Conservation (phyloP, 2,797 vertebrate species). For the Microcaecilia unicolor region DNA sequence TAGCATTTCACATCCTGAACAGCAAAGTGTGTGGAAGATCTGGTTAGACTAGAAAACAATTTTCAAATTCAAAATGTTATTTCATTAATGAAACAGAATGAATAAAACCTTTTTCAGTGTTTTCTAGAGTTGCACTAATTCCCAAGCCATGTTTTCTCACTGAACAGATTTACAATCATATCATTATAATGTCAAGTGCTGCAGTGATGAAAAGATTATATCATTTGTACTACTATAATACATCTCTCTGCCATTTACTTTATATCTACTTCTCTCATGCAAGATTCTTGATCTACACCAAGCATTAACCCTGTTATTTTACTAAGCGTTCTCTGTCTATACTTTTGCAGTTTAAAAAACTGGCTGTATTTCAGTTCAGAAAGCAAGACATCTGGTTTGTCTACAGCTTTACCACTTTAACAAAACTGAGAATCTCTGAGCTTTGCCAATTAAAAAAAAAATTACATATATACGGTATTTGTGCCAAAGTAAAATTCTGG, state of each 20-base stretch:
- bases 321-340: slow-evolving; percentile 10
- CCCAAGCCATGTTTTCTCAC: too few species aligned
- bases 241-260: background rate
- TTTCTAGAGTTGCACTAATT: too few species aligned
- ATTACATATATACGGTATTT: background rate
- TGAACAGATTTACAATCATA: background rate
- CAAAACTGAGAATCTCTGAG: slow-evolving; percentile 10
- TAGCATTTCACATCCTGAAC: too few species aligned
- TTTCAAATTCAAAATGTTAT: too few species aligned
- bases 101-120: too few species aligned
- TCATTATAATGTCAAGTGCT: background rate
- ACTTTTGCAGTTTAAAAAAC: slow-evolving; percentile 9
- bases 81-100: too few species aligned
- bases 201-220: slow-evolving; percentile 1
- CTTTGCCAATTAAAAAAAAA: slow-evolving; percentile 5
- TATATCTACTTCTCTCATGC: slow-evolving; percentile 2
- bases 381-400: slow-evolving; percentile 6
- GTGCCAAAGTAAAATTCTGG: background rate
- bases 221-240: background rate
- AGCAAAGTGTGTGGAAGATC: too few species aligned
- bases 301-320: slow-evolving; percentile 8
- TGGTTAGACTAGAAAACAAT: too few species aligned
- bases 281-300: background rate
- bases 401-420: slow-evolving; percentile 10
- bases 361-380: slow-evolving; percentile 18